Conservation (phyloP, 2,113 vertebrate species). For the Solea solea region DNA sequence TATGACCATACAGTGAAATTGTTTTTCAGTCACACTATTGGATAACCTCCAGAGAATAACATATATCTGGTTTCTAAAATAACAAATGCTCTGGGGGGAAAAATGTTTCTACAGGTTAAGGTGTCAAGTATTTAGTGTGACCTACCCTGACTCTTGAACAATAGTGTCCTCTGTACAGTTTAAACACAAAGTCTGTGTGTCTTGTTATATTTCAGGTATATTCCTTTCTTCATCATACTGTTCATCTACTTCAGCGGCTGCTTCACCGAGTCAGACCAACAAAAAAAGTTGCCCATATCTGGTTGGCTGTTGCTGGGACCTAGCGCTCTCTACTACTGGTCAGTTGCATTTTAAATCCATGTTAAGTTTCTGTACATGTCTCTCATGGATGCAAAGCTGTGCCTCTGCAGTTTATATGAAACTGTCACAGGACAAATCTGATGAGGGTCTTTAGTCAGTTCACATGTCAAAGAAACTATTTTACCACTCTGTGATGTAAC, state of each 20-base stretch:
- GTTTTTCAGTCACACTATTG: too few relatives aligned
- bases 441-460: background rate
- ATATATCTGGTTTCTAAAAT: too few relatives aligned
- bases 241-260: conserved; percentile 95
- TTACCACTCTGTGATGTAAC: too few relatives aligned
- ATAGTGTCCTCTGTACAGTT: background rate
- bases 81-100: too few relatives aligned
- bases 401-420: background rate
- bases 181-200: background rate
- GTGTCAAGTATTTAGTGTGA: too few relatives aligned
- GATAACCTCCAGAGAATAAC: too few relatives aligned
- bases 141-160: background rate
- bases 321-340: conserved; percentile 96
- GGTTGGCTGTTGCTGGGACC: conserved; percentile 89
- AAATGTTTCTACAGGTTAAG: too few relatives aligned
- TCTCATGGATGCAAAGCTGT: background rate
- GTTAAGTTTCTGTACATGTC: background rate
- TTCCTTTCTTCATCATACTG: conserved; percentile 95
- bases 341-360: conserved; percentile 53
- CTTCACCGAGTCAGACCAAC: conserved; percentile 81
- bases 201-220: conserved; percentile 82
- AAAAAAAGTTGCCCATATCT: conserved; percentile 79
- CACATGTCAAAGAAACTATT: background rate
- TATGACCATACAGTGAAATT: too few relatives aligned
- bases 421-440: background rate